These are phyloP conservation scores for Hemaris fuciformis DNA, from an alignment of 2,888 invertebrate species.

Conservation along the genomic window DNA sequence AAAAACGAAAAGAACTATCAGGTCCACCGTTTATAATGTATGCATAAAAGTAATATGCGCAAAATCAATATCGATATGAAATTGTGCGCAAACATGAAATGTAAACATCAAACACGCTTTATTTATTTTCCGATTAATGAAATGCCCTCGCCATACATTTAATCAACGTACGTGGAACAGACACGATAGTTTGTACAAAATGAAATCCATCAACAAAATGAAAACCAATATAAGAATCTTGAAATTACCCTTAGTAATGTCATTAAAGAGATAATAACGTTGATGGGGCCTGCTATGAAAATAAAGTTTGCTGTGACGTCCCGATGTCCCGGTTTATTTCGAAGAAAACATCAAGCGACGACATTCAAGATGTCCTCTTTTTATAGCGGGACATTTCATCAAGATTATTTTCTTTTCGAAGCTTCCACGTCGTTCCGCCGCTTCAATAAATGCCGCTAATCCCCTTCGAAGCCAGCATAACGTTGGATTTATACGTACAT, in stretches of 20 bases:
- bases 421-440: slow-evolving; percentile 47
- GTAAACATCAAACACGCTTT: slow-evolving; percentile 4
- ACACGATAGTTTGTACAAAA: slow-evolving; percentile 15
- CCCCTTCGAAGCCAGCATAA: slow-evolving; percentile 28
- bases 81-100: slow-evolving; percentile 3
- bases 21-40: background rate
- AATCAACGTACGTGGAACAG: background rate
- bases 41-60: background rate
- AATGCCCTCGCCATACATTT: slow-evolving; percentile 1
- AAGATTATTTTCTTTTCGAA: slow-evolving; percentile 70
- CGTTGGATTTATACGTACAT: slow-evolving; percentile 9
- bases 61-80: slow-evolving; percentile 6
- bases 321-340: slow-evolving; percentile 54
- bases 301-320: slow-evolving; percentile 54
- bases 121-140: slow-evolving; percentile 10
- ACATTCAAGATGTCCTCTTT: slow-evolving; percentile 51
- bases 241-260: slow-evolving; percentile 41
- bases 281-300: slow-evolving; percentile 48
- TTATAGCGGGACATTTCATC: slow-evolving; percentile 69
- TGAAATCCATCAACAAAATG: slow-evolving; percentile 29
- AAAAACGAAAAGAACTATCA: too few species aligned
- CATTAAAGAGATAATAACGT: slow-evolving; percentile 60
- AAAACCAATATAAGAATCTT: slow-evolving; percentile 18
- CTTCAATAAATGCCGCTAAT: slow-evolving; percentile 57
- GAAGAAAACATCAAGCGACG: slow-evolving; percentile 42